These are phyloP conservation scores for Linurgus olivaceus DNA, from an alignment of 2,797 vertebrate species.

Conservation along the genomic window DNA sequence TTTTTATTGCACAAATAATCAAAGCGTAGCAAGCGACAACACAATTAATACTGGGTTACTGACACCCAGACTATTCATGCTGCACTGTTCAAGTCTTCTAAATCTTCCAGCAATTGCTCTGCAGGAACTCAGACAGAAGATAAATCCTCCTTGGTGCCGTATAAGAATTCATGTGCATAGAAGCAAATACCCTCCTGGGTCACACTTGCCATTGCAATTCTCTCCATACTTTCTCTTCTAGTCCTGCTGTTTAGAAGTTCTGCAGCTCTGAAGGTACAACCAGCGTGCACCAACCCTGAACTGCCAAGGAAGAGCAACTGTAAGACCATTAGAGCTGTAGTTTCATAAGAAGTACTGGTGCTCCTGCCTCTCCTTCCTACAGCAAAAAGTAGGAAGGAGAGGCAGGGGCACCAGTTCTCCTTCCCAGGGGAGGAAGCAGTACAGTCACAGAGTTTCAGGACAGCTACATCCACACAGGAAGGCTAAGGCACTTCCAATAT, in stretches of 20 bases:
- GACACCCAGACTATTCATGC: neutral
- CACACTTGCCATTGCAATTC: neutral
- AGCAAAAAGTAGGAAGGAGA: neutral
- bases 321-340: neutral
- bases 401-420: neutral
- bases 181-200: neutral
- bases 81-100: neutral
- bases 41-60: neutral
- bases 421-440: neutral
- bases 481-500: neutral
- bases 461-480: accelerated
- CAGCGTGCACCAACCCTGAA: neutral
- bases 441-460: neutral
- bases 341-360: neutral
- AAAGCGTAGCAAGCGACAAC: neutral
- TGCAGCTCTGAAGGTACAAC: neutral
- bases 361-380: neutral
- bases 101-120: neutral
- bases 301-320: neutral
- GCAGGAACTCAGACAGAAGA: neutral
- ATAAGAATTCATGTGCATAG: neutral
- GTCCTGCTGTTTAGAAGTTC: neutral
- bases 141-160: neutral
- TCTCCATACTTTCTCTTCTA: neutral
- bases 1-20: neutral